Conservation (phyloP, 2,797 vertebrate species). For the Danio albolineatus region DNA sequence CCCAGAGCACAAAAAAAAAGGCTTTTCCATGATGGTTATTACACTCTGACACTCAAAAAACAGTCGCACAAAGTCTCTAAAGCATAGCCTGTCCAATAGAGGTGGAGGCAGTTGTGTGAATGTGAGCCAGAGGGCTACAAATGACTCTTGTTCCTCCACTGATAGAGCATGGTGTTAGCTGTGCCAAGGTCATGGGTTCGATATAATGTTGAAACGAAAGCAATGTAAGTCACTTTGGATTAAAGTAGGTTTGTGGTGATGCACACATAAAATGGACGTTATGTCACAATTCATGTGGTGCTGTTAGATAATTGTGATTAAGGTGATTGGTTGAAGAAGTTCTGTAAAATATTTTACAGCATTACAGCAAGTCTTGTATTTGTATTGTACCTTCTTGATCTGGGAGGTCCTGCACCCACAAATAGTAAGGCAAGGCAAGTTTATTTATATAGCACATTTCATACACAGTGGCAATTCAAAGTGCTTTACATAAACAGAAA, state of each 20-base stretch:
- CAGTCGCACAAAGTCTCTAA: constrained; percentile 8
- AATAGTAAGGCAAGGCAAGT: too few species aligned
- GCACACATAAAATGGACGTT: neutral
- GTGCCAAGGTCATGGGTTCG: neutral
- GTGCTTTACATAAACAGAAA: too few species aligned
- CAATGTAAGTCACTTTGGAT: neutral
- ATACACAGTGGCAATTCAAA: too few species aligned
- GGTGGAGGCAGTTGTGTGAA: constrained; percentile 12
- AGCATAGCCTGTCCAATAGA: neutral
- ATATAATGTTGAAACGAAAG: neutral
- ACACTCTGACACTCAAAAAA: constrained; percentile 29
- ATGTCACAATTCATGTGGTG: neutral
- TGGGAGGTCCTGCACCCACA: neutral
- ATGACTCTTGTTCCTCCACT: neutral
- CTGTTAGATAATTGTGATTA: neutral
- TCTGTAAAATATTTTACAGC: neutral
- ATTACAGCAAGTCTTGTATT: neutral
- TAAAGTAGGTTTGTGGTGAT: too few species aligned
- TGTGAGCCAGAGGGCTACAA: neutral
- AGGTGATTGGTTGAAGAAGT: too few species aligned
- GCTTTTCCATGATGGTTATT: neutral
- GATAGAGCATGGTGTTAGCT: constrained; percentile 8
- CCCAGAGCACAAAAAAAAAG: constrained; percentile 15
- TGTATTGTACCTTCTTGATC: too few species aligned
- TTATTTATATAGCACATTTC: too few species aligned